A percentile compares a stretch with the other conserved stretches of the same genome.
Evolutionary conservation across 2,113 vertebrate species (phyloP).

Genomic region (Eubucco bourcierii): DNA sequence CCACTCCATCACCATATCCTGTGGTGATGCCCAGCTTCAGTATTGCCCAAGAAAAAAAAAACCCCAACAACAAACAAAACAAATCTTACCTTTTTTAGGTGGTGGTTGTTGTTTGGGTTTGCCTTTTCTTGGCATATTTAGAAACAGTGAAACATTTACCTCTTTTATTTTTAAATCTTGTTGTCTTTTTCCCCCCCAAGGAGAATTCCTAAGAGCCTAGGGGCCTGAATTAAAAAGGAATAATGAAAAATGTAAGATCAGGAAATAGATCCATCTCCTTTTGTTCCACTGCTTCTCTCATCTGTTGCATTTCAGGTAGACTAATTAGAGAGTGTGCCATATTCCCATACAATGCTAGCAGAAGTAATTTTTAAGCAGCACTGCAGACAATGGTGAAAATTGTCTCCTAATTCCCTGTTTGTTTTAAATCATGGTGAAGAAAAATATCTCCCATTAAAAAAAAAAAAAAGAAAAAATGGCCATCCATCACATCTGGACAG

Average conservation of each 20-base stretch:
- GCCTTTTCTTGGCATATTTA: background rate
- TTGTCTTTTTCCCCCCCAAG: background rate
- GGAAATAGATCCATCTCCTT: background rate
- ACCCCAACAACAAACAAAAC: too few relatives aligned
- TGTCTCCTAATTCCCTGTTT: background rate
- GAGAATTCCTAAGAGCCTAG: background rate
- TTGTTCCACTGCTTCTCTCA: background rate
- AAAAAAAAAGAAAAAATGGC: background rate
- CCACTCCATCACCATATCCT: too few relatives aligned
- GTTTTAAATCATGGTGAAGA: background rate
- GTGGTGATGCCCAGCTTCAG: background rate
- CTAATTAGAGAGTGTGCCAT: background rate
- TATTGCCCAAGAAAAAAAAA: background rate
- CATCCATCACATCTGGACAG: background rate
- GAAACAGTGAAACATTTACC: background rate
- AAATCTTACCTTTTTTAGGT: too few relatives aligned
- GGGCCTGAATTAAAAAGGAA: background rate
- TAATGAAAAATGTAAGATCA: background rate
- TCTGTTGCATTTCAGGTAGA: background rate
- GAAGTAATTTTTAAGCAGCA: background rate
- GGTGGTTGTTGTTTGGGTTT: too few relatives aligned
- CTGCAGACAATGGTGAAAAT: background rate
- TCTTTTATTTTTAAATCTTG: background rate
- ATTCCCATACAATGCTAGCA: background rate
- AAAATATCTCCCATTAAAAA: background rate